phyloP scores from a whole-genome alignment of 2,113 vertebrate species.

The Prunella fulvescens region DNA sequence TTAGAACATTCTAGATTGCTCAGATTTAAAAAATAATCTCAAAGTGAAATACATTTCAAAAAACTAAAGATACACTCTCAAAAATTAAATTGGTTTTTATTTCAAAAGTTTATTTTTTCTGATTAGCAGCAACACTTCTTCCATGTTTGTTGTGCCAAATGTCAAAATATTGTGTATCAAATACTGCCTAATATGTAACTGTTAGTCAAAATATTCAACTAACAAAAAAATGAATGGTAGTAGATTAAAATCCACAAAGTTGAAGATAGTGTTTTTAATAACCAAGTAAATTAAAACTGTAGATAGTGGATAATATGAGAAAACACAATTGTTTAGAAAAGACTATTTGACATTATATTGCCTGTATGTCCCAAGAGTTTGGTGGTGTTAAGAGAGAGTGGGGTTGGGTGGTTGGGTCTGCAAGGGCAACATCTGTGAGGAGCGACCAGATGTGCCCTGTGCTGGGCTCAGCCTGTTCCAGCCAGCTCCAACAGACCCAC shows the following conservation, averaged over 20 bases:
- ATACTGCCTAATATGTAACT: background rate
- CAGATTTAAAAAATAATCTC: background rate
- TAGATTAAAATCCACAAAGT: background rate
- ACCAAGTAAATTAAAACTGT: background rate
- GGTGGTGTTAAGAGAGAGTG: rapidly evolving
- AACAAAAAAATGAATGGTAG: background rate
- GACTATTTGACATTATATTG: background rate
- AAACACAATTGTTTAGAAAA: background rate
- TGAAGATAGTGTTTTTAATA: background rate
- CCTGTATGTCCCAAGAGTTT: background rate
- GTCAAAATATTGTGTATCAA: background rate
- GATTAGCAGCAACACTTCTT: background rate
- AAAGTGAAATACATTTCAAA: background rate
- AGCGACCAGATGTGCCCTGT: background rate
- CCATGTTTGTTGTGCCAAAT: background rate
- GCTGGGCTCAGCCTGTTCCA: background rate
- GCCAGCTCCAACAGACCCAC: too few relatives aligned
- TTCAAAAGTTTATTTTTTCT: background rate
- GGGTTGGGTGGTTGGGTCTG: rapidly evolving
- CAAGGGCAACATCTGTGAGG: rapidly evolving
- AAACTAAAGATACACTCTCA: background rate
- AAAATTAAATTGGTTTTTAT: background rate
- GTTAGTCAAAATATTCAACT: background rate
- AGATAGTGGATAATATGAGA: background rate
- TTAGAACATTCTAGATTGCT: background rate